These are phyloP conservation scores for Cryptocheilus praepositus DNA, from an alignment of 2,888 invertebrate genomes.

Conservation along the genomic window DNA sequence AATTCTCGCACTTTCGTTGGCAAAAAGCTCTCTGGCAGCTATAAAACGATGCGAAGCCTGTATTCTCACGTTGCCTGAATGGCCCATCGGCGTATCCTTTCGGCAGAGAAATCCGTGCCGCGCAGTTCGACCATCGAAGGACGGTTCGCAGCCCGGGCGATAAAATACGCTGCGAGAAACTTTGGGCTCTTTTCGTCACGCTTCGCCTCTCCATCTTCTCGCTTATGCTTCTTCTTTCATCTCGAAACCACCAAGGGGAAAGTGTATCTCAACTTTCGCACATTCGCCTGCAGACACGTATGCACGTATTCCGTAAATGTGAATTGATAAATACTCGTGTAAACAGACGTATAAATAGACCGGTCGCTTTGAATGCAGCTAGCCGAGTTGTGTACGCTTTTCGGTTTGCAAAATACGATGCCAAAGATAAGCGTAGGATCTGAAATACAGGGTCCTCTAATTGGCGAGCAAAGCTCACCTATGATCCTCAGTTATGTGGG, in stretches of 20 bases:
- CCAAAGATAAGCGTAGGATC: too few relatives aligned
- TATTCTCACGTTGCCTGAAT: slow-evolving; percentile 20
- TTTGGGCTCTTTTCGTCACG: slow-evolving; percentile 15
- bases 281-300: not conserved
- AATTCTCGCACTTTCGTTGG: too few relatives aligned
- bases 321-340: too few relatives aligned
- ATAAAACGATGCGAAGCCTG: not conserved
- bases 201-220: slow-evolving; percentile 22
- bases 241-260: not conserved
- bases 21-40: too few relatives aligned
- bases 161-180: slow-evolving; percentile 33
- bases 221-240: slow-evolving; percentile 1
- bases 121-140: slow-evolving; percentile 9
- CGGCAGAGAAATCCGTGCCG: slow-evolving; percentile 21
- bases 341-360: too few relatives aligned
- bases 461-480: too few relatives aligned
- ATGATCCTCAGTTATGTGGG: too few relatives aligned
- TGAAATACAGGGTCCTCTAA: too few relatives aligned
- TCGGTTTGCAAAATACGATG: too few relatives aligned
- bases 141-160: slow-evolving; percentile 15
- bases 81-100: slow-evolving; percentile 19
- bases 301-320: too few relatives aligned
- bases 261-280: slow-evolving; percentile 13
- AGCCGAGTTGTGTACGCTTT: too few relatives aligned
- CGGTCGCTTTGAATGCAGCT: too few relatives aligned